A percentile compares a stretch with the other conserved stretches of the same genome.
phyloP scores from a whole-genome alignment of 1,140 invertebrate species.

The Drosophila lowei region DNA sequence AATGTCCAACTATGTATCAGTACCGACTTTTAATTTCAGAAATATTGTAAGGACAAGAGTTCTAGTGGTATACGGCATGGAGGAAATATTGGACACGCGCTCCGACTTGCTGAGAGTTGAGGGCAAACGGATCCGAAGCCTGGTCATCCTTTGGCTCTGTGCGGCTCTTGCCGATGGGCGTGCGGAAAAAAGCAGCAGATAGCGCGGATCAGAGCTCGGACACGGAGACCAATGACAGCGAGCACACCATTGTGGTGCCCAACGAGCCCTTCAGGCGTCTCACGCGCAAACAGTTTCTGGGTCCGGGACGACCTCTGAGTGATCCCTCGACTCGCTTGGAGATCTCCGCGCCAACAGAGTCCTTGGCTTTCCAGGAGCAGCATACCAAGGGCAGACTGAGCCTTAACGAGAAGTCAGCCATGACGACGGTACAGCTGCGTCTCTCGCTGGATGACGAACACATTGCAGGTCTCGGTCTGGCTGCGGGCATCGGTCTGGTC shows the following conservation, averaged over 20 bases:
- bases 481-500: too few species aligned
- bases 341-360: not conserved
- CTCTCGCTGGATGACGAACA: too few species aligned
- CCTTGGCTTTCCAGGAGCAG: constrained; percentile 2
- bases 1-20: too few species aligned
- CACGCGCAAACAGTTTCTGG: constrained; percentile 62
- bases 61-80: constrained; percentile 68
- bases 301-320: constrained; percentile 39
- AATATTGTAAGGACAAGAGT: too few species aligned
- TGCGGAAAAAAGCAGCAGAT: too few species aligned
- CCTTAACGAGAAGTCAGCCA: constrained; percentile 15
- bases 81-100: constrained; percentile 83
- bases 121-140: constrained; percentile 86
- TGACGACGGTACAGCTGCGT: constrained; percentile 53
- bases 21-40: too few species aligned
- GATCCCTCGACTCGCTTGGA: not conserved
- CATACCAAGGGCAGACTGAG: constrained; percentile 11
- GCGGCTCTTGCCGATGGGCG: constrained; percentile 83
- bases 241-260: constrained; percentile 52
- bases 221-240: constrained; percentile 35
- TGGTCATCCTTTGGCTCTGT: constrained; percentile 85
- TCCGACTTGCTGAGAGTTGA: constrained; percentile 83
- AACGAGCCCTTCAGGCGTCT: constrained; percentile 48
- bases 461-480: too few species aligned
- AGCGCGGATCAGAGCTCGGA: constrained; percentile 32